phyloP scores from a whole-genome alignment of 2,888 invertebrate genomes.

The Melipona bicolor region DNA sequence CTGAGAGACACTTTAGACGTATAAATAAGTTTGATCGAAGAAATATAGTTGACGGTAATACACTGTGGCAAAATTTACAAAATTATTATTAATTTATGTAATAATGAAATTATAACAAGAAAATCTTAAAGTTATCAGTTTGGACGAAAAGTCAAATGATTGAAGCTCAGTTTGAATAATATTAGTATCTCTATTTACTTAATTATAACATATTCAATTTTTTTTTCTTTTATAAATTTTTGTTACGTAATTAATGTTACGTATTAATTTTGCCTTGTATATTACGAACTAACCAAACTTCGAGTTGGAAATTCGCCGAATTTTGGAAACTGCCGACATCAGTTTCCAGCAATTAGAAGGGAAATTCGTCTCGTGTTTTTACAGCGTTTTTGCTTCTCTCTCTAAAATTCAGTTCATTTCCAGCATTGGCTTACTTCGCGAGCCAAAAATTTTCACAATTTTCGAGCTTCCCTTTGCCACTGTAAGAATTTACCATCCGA shows the following conservation, averaged over 20 bases:
- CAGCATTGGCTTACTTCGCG: neutral
- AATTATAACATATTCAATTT: conserved; percentile 74
- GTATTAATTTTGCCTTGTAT: too few species aligned
- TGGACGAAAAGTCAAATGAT: conserved; percentile 36
- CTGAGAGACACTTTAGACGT: conserved; percentile 84
- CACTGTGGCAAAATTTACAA: conserved; percentile 29
- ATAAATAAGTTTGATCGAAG: conserved; percentile 70
- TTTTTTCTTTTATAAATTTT: conserved; percentile 45
- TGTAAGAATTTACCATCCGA: neutral
- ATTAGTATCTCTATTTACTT: conserved; percentile 57
- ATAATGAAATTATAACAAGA: conserved; percentile 25
- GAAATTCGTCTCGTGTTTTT: too few species aligned
- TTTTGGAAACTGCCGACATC: too few species aligned
- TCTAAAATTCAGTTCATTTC: neutral
- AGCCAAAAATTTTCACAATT: neutral
- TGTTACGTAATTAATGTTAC: too few species aligned
- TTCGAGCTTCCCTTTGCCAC: neutral
- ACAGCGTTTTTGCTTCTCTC: neutral
- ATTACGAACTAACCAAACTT: too few species aligned
- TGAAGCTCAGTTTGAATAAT: conserved; percentile 45
- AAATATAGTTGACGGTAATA: conserved; percentile 52
- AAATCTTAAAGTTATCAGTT: conserved; percentile 12
- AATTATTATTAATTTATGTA: conserved; percentile 38
- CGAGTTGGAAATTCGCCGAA: too few species aligned
- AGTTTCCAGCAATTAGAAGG: too few species aligned